Percentiles rank a stretch among this genome's conserved stretches.
Evolutionary conservation across 2,888 invertebrate genomes (phyloP).

Genomic region (Cheilosia soror): DNA sequence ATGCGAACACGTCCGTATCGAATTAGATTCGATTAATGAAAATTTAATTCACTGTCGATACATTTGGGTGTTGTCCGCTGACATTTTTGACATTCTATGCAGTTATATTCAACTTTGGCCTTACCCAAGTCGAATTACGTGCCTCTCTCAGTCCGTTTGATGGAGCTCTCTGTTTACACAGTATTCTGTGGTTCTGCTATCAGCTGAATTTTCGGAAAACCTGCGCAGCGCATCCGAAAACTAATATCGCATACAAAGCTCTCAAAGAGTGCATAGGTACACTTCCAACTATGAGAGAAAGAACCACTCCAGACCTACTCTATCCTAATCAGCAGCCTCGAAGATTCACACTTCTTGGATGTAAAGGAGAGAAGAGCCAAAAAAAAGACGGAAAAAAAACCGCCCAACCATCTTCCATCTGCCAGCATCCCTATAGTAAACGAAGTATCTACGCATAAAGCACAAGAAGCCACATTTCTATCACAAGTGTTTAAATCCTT

Average conservation of each 20-base stretch:
- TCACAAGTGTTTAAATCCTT: conserved; percentile 70
- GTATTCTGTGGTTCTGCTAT: neutral
- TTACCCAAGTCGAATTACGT: conserved; percentile 47
- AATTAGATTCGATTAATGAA: conserved; percentile 71
- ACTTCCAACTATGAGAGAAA: neutral
- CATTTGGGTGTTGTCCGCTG: conserved; percentile 74
- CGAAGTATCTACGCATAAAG: conserved; percentile 40
- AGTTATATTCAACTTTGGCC: conserved; percentile 55
- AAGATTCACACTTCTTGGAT: conserved; percentile 35
- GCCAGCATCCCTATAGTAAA: conserved; percentile 2
- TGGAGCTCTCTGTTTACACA: conserved; percentile 66
- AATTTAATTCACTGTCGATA: conserved; percentile 72
- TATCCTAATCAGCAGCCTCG: conserved; percentile 65
- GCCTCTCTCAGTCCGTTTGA: conserved; percentile 16
- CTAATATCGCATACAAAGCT: conserved; percentile 34
- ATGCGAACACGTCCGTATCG: conserved; percentile 50
- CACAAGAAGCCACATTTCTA: conserved; percentile 59
- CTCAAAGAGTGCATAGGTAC: neutral
- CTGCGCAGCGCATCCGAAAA: conserved; percentile 66
- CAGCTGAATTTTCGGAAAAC: conserved; percentile 71
- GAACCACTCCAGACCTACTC: conserved; percentile 1
- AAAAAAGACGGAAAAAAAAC: conserved; percentile 24
- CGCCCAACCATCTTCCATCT: conserved; percentile 49
- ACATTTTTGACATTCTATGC: conserved; percentile 72
- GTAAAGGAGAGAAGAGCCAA: neutral